Percentiles rank a stretch among this genome's conserved stretches.
phyloP scores from a whole-genome alignment of 2,797 vertebrate genomes.

The Siniperca obscura region DNA sequence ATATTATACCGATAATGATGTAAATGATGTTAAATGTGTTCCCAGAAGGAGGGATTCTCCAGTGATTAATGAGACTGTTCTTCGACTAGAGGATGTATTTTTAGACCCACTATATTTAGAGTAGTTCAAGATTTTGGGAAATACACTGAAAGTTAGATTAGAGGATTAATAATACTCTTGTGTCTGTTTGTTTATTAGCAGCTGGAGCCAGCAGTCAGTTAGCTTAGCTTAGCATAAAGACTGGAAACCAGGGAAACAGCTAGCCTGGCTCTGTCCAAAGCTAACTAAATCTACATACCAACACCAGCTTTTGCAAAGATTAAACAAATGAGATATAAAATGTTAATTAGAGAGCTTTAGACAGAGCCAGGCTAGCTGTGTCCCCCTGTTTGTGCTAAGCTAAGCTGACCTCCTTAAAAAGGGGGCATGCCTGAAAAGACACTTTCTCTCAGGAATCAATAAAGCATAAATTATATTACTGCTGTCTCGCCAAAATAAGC shows the following conservation, averaged over 20 bases:
- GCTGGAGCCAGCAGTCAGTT: background rate
- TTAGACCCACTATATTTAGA: background rate
- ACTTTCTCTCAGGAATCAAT: conserved; percentile 14
- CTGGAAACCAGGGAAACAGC: too few species aligned
- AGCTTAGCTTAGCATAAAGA: background rate
- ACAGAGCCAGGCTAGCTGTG: background rate
- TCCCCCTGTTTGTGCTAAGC: background rate
- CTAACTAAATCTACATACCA: background rate
- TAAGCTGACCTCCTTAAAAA: conserved; percentile 17
- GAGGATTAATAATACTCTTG: background rate
- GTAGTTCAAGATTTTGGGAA: background rate
- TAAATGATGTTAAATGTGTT: background rate
- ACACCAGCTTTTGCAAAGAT: too few species aligned
- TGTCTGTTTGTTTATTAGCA: background rate
- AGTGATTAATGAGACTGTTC: conserved; percentile 12
- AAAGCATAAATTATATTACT: background rate
- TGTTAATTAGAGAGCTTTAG: background rate
- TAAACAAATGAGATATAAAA: background rate
- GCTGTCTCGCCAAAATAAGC: background rate
- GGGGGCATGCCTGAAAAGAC: background rate
- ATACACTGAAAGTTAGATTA: background rate
- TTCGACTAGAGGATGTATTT: background rate
- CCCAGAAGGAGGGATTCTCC: background rate
- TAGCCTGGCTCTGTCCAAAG: background rate
- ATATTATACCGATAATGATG: conserved; percentile 8